Conservation (phyloP, 2,888 invertebrate genomes). For the Hyppa rectilinea region DNA sequence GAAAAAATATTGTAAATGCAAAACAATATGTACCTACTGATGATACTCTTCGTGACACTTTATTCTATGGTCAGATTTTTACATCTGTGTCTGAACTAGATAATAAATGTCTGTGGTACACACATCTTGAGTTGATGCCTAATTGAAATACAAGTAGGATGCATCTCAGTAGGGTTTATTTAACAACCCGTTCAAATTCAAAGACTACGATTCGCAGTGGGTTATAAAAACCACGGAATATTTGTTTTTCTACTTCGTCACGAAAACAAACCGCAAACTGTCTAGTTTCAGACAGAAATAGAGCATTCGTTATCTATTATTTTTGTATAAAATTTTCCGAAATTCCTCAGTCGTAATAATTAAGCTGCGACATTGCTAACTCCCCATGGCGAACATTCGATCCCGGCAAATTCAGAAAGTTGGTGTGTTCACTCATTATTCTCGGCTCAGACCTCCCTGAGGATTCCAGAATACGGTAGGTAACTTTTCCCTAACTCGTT, state of each 20-base stretch:
- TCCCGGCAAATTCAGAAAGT: conserved; percentile 72
- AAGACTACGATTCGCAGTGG: not conserved
- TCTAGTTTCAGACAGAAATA: not conserved
- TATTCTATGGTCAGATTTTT: not conserved
- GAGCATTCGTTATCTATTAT: not conserved
- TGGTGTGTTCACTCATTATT: conserved; percentile 78
- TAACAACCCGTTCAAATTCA: not conserved
- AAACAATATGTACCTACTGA: no score
- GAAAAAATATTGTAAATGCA: no score
- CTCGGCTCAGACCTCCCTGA: conserved; percentile 70
- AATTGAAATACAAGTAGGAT: not conserved
- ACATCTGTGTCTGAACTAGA: not conserved
- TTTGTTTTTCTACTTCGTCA: not conserved
- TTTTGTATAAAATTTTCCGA: conserved; percentile 2
- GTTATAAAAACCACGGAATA: not conserved
- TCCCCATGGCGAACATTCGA: conserved; percentile 66
- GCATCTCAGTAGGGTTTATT: not conserved
- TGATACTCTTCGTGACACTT: not conserved
- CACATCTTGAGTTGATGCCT: not conserved
- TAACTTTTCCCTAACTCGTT: conserved; percentile 80
- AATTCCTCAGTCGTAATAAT: conserved; percentile 47
- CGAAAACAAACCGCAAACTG: not conserved
- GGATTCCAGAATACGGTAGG: conserved; percentile 73
- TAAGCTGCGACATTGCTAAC: conserved; percentile 53
- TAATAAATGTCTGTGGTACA: not conserved